Conservation (phyloP, 2,113 vertebrate species). For the Lanius collurio region DNA sequence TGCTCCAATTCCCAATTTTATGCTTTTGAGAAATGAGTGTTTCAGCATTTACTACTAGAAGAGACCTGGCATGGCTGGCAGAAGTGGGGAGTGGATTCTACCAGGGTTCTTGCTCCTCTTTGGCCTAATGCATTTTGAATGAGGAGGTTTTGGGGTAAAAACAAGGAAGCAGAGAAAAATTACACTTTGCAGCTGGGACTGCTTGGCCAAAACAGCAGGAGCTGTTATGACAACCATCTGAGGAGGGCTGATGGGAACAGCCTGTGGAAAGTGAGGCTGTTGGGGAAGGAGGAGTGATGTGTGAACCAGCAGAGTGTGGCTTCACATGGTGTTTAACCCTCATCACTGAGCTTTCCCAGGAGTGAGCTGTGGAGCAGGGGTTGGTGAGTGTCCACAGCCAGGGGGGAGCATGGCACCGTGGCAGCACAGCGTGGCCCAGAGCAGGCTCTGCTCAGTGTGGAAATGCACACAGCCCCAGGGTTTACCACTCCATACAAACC, state of each 20-base stretch:
- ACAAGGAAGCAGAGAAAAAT: not conserved
- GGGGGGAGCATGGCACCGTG: rapidly evolving
- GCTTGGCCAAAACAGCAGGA: not conserved
- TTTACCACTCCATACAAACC: slow-evolving; percentile 1
- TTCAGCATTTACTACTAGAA: not conserved
- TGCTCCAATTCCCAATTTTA: not conserved
- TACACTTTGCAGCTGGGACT: not conserved
- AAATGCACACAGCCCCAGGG: not conserved
- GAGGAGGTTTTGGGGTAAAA: not conserved
- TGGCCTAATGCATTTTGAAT: not conserved
- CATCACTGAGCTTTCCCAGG: not conserved
- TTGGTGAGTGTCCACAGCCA: not conserved
- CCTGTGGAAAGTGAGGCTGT: not conserved
- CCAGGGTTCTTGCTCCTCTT: not conserved
- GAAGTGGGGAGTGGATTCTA: not conserved
- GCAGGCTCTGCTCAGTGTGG: not conserved
- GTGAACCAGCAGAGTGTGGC: not conserved
- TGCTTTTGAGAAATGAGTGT: not conserved
- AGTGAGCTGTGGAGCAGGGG: not conserved
- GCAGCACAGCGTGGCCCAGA: not conserved
- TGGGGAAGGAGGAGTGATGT: not conserved
- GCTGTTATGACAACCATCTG: not conserved
- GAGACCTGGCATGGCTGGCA: not conserved
- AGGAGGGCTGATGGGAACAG: not conserved
- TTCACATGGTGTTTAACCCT: not conserved